Conservation (phyloP, 2,888 invertebrate species). For the Amorpha juglandis region DNA sequence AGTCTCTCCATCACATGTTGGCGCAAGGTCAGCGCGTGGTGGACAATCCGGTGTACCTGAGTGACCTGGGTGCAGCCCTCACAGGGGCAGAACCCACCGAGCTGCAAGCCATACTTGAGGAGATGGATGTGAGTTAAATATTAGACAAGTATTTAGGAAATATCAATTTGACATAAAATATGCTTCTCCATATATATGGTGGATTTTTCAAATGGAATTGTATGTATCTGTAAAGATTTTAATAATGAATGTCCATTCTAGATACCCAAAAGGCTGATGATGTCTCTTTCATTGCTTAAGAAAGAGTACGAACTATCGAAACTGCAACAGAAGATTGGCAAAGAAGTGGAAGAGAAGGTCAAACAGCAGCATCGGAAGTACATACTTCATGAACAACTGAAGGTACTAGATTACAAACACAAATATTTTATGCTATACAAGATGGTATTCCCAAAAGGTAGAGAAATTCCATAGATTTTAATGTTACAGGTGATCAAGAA, state of each 20-base stretch:
- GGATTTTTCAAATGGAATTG: too few species aligned
- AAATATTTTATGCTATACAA: background rate
- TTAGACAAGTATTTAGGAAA: too few species aligned
- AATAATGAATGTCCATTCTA: slow-evolving; percentile 60
- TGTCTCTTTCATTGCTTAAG: slow-evolving; percentile 95
- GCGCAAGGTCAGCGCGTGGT: slow-evolving; percentile 98
- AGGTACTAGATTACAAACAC: slow-evolving; percentile 74
- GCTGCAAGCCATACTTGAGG: slow-evolving; percentile 96
- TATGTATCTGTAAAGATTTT: too few species aligned
- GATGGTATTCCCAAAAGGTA: too few species aligned
- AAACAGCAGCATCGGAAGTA: slow-evolving; percentile 99
- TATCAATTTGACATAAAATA: too few species aligned
- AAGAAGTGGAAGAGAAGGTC: slow-evolving; percentile 99
- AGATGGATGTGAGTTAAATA: slow-evolving; percentile 91
- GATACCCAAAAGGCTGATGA: slow-evolving; percentile 96
- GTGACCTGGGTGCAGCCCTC: slow-evolving; percentile 97
- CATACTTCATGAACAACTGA: slow-evolving; percentile 98
- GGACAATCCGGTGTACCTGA: slow-evolving; percentile 98
- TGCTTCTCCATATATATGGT: too few species aligned
- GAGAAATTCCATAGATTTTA: background rate
- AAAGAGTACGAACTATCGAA: slow-evolving; percentile 98
- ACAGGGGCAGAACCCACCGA: slow-evolving; percentile 96
- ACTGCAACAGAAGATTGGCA: slow-evolving; percentile 98
- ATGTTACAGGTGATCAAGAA: slow-evolving; percentile 93
- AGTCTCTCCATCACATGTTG: slow-evolving; percentile 98